Percentiles rank a stretch among this genome's conserved stretches.
Evolutionary conservation across 2,113 vertebrate genomes (phyloP).

Genomic region (Narcine bancroftii): DNA sequence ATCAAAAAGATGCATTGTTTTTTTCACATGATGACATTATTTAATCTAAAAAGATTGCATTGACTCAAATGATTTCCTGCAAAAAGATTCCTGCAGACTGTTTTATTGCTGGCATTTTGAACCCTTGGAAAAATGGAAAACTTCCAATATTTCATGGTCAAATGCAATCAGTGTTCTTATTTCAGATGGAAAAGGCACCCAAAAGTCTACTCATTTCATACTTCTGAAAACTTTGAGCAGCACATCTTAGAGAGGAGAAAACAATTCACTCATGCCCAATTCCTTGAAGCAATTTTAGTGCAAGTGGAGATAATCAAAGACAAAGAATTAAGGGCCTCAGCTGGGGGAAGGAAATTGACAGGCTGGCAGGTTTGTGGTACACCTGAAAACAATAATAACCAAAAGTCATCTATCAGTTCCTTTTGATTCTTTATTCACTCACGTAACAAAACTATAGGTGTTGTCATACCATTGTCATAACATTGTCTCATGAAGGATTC

Average conservation of each 20-base stretch:
- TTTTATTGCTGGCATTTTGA: background rate
- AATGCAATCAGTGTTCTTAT: background rate
- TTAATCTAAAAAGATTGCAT: background rate
- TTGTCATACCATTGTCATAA: too few relatives aligned
- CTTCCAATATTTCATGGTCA: background rate
- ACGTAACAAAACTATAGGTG: too few relatives aligned
- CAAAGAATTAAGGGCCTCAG: background rate
- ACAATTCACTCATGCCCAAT: background rate
- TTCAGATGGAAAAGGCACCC: background rate
- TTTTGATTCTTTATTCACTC: too few relatives aligned
- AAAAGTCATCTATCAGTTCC: background rate
- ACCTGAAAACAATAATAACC: too few relatives aligned
- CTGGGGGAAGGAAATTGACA: background rate
- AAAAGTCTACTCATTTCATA: background rate
- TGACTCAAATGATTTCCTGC: background rate
- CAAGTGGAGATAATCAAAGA: background rate
- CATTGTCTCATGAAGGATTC: background rate
- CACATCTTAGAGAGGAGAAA: background rate
- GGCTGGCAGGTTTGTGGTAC: background rate
- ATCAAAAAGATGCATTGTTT: background rate
- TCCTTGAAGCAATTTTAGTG: background rate
- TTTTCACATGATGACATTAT: slow-evolving; percentile 1
- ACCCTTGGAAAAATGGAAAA: slow-evolving; percentile 8
- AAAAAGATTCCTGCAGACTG: background rate
- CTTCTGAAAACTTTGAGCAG: background rate